Evolutionary conservation across 2,888 invertebrate genomes (phyloP).

Genomic region (Stenodera caucasica): DNA sequence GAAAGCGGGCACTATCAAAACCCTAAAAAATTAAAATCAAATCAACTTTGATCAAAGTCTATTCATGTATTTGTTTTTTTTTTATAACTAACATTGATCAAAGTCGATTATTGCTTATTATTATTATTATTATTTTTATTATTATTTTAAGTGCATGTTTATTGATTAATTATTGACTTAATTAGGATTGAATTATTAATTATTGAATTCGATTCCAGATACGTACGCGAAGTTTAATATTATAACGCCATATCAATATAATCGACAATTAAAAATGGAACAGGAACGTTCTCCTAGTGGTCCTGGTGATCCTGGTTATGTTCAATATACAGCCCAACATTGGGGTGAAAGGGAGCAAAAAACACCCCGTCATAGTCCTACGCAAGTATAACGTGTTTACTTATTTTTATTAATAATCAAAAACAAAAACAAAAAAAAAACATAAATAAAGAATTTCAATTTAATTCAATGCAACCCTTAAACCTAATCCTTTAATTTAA

Average conservation of each 20-base stretch:
- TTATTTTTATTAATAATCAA: background rate
- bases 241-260: conserved; percentile 55
- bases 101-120: background rate
- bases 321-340: conserved; percentile 70
- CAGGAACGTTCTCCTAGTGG: conserved; percentile 63
- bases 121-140: too few relatives aligned
- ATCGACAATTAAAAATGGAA: conserved; percentile 53
- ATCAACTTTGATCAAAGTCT: background rate
- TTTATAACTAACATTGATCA: conserved; percentile 1
- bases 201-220: conserved; percentile 55
- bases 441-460: too few relatives aligned
- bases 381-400: conserved; percentile 38
- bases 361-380: conserved; percentile 57
- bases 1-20: too few relatives aligned
- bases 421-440: background rate
- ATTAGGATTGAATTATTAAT: too few relatives aligned
- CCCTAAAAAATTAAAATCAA: too few relatives aligned
- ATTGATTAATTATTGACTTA: too few relatives aligned
- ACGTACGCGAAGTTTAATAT: conserved; percentile 51
- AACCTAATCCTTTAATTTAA: too few relatives aligned
- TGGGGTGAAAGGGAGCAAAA: conserved; percentile 62
- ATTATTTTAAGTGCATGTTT: too few relatives aligned
- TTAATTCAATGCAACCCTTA: too few relatives aligned
- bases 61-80: too few relatives aligned
- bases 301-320: conserved; percentile 73